Percentiles rank a stretch among this genome's conserved stretches.
Conservation (phyloP, 1,140 invertebrate species). For the Drosophila chauvacae region DNA sequence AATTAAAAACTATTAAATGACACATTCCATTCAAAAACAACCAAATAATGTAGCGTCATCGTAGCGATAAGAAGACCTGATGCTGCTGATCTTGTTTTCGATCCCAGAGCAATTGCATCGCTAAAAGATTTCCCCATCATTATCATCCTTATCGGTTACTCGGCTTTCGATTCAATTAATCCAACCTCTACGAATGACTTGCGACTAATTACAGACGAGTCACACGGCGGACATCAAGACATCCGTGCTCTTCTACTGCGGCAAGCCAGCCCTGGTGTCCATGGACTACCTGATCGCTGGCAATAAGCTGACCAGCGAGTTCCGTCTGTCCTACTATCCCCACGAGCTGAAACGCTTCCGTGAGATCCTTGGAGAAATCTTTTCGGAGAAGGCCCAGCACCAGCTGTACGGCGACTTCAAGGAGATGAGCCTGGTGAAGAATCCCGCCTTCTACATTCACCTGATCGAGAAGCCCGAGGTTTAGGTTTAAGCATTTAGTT, state of each 20-base stretch:
- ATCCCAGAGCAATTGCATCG: constrained; percentile 16
- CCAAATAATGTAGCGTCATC: constrained; percentile 46
- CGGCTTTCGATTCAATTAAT: constrained; percentile 19
- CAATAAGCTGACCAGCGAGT: constrained; percentile 87
- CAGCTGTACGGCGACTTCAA: constrained; percentile 93
- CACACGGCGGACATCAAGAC: constrained; percentile 93
- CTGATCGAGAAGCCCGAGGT: constrained; percentile 88
- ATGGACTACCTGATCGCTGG: constrained; percentile 91
- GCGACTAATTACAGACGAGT: constrained; percentile 87
- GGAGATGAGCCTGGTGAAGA: constrained; percentile 86
- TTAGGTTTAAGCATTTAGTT: constrained; percentile 57
- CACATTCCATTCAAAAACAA: constrained; percentile 40
- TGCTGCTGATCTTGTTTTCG: constrained; percentile 25
- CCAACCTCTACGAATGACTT: constrained; percentile 47
- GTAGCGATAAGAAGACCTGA: constrained; percentile 36
- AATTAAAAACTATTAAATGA: constrained; percentile 68
- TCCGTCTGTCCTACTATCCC: constrained; percentile 94
- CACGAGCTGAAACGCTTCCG: constrained; percentile 90
- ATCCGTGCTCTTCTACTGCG: constrained; percentile 91
- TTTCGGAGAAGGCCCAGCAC: constrained; percentile 88
- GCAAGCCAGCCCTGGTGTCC: constrained; percentile 90
- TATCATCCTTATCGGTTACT: constrained; percentile 16
- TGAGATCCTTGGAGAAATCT: constrained; percentile 89
- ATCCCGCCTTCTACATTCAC: constrained; percentile 94
- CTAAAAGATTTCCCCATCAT: constrained; percentile 5